These are phyloP conservation scores for Priocnemis perturbator DNA, from an alignment of 2,888 invertebrate species.

Conservation along the genomic window DNA sequence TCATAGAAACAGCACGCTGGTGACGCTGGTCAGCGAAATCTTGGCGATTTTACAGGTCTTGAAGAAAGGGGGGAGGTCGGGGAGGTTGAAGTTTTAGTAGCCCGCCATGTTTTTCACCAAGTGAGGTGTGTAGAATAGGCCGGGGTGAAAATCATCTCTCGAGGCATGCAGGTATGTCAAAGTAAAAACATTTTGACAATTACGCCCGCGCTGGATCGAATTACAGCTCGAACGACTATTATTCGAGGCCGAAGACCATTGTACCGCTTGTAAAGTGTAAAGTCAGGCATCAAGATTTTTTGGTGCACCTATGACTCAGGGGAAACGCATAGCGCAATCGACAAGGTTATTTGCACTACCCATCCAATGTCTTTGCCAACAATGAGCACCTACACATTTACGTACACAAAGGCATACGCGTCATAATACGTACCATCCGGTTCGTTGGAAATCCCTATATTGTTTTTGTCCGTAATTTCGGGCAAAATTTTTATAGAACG, in stretches of 20 bases:
- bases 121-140: conserved; percentile 79
- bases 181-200: conserved; percentile 27
- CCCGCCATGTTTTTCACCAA: conserved; percentile 88
- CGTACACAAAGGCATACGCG: conserved; percentile 19
- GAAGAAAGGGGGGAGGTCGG: no score
- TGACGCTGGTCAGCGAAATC: no score
- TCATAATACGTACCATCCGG: not conserved
- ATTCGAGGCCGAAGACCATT: no score
- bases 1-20: no score
- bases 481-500: conserved; percentile 19
- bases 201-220: not conserved
- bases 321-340: conserved; percentile 63
- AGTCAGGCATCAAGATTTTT: conserved; percentile 56
- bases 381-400: conserved; percentile 25
- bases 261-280: conserved; percentile 44
- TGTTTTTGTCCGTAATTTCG: conserved; percentile 33
- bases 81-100: conserved; percentile 58
- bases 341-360: conserved; percentile 67
- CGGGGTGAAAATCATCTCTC: conserved; percentile 76
- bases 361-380: conserved; percentile 47
- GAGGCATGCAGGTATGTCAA: conserved; percentile 73
- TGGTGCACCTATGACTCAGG: conserved; percentile 65
- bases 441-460: not conserved
- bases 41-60: no score
- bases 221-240: not conserved